These are phyloP conservation scores for Drosophila obscura DNA, from an alignment of 1,140 invertebrate genomes.

Conservation along the genomic window DNA sequence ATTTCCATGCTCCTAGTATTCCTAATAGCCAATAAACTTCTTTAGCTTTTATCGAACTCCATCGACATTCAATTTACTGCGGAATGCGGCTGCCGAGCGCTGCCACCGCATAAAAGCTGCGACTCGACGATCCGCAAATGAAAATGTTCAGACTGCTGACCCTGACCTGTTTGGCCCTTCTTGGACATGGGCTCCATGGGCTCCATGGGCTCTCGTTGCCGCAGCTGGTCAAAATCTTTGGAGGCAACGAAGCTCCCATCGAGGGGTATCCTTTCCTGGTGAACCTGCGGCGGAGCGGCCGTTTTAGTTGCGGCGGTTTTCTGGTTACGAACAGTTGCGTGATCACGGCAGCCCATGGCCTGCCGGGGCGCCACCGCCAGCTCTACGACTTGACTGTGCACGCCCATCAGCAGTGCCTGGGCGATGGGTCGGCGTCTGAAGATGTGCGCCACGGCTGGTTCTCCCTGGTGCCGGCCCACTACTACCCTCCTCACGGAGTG, in stretches of 20 bases:
- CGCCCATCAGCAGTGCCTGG: constrained; percentile 57
- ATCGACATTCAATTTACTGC: constrained; percentile 54
- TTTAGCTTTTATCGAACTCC: constrained; percentile 21
- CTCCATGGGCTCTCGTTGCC: neutral
- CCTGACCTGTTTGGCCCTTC: constrained; percentile 6
- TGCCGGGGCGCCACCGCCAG: constrained; percentile 16
- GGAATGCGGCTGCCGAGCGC: constrained; percentile 41
- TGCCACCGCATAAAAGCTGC: neutral
- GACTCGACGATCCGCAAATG: too few species aligned
- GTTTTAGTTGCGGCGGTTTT: constrained; percentile 56
- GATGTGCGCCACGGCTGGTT: constrained; percentile 38
- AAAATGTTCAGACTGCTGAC: constrained; percentile 22
- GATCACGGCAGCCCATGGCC: constrained; percentile 70
- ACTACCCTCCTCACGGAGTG: neutral
- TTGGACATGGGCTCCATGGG: neutral
- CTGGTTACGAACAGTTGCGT: constrained; percentile 70
- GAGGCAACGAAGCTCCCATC: constrained; percentile 20
- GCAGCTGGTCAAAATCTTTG: constrained; percentile 41
- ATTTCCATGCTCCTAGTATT: neutral
- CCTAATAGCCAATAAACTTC: constrained; percentile 37
- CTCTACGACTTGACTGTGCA: constrained; percentile 37
- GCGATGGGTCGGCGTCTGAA: neutral
- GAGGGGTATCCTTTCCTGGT: constrained; percentile 55
- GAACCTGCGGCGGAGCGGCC: constrained; percentile 39
- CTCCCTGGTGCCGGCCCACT: constrained; percentile 20